A percentile compares a stretch with the other conserved stretches of the same genome.
phyloP scores from a whole-genome alignment of 2,113 vertebrate species.

The Osmerus mordax region DNA sequence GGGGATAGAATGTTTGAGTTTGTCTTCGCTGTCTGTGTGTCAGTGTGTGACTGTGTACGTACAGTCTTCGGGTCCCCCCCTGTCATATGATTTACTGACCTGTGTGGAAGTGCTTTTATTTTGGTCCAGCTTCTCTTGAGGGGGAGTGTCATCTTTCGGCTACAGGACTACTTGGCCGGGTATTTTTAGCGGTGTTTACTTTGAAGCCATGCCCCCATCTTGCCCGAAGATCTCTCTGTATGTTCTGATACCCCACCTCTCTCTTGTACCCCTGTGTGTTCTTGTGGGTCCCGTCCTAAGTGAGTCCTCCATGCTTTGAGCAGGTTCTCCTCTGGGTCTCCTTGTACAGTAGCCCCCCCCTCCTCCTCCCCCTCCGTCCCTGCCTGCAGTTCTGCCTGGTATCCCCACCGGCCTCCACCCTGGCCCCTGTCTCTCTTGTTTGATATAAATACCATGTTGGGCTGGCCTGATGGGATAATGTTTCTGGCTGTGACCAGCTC shows the following conservation, averaged over 20 bases:
- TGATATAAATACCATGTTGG: conserved; percentile 65
- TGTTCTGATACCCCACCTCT: conserved; percentile 28
- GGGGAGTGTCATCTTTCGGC: conserved; percentile 66
- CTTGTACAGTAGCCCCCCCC: background rate
- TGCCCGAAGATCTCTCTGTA: conserved; percentile 33
- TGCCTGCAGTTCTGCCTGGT: conserved; percentile 24
- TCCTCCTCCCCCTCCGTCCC: conserved; percentile 6
- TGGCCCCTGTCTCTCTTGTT: conserved; percentile 54
- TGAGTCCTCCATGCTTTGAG: background rate
- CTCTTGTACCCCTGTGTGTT: conserved; percentile 16
- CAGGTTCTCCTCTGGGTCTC: background rate
- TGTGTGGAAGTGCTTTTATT: conserved; percentile 70
- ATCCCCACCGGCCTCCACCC: conserved; percentile 26
- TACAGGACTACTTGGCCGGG: conserved; percentile 41
- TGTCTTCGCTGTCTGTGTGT: conserved; percentile 38
- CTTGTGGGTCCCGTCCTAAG: too few relatives aligned
- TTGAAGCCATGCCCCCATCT: conserved; percentile 41
- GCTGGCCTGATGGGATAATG: conserved; percentile 49
- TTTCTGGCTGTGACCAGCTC: conserved; percentile 56
- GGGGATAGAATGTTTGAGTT: conserved; percentile 23
- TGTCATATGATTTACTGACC: conserved; percentile 61
- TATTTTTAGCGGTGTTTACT: conserved; percentile 63
- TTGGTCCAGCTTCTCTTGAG: conserved; percentile 52
- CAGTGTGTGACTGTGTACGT: conserved; percentile 9
- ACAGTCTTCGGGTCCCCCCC: conserved; percentile 49